Conservation (phyloP, 2,113 vertebrate genomes). For the Rutilus rutilus region DNA sequence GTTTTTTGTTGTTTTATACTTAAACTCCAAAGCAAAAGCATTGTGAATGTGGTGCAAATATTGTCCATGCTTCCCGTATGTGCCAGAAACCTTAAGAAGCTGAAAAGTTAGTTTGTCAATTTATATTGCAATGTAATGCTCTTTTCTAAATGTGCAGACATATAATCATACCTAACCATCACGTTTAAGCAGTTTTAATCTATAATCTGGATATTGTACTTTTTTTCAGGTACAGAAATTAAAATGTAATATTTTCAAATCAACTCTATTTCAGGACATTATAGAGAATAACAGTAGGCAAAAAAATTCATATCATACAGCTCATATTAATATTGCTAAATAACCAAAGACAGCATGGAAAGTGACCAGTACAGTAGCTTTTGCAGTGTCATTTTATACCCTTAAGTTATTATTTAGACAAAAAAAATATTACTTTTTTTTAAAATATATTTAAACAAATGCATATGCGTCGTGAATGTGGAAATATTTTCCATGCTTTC, state of each 20-base stretch:
- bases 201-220: neutral
- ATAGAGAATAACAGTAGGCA: neutral
- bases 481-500: neutral
- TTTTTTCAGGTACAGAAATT: neutral
- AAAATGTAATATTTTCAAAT: neutral
- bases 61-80: too few relatives aligned
- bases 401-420: neutral
- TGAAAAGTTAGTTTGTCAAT: neutral
- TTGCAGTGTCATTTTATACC: too few relatives aligned
- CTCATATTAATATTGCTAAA: too few relatives aligned
- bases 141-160: neutral
- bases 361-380: too few relatives aligned
- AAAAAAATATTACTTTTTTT: too few relatives aligned
- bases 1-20: neutral
- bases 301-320: too few relatives aligned
- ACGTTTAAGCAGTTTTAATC: neutral
- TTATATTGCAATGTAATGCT: neutral
- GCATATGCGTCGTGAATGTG: neutral
- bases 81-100: too few relatives aligned
- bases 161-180: neutral
- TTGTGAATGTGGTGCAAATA: neutral
- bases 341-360: too few relatives aligned
- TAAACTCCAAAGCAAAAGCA: neutral
- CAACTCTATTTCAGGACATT: neutral
- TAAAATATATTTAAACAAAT: neutral